Base-by-base conservation (phyloP, 2,113 vertebrate genomes). In the Lagopus leucura region DNA sequence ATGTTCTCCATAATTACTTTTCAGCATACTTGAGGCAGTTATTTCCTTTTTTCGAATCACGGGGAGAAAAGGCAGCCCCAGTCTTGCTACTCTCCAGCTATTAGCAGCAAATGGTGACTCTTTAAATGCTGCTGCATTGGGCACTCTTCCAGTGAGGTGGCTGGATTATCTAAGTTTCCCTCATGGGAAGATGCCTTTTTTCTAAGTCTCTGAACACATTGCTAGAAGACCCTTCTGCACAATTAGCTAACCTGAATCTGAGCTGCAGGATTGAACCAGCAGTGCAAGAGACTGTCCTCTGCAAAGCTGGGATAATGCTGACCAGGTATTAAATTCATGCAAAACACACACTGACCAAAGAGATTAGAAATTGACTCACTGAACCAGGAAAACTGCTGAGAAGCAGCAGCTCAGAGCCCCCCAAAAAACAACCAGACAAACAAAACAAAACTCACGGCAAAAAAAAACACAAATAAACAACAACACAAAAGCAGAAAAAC, bases 301-400 rank as follows among this genome's bases (percentile, higher is more conserved):
- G 34, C 5, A 4, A 78, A 45, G 40, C 30, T 4, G 8, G 64
- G 70, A 86, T 94, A 93, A 79, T 28, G 48, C 91, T 95, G 88
- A 89, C n/a, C 81, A 79, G 55, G 83, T 94, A 92, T 93, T 86
- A 75, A 89, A 96, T 84, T 88, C 70, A 87, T 85, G 82, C 86
- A 94, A 94, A 96, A 94, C 61, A 84, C 85, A 86, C 58, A 55
- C 47, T 0, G 1, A 73, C 73, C 79, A 80, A 47, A 66, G 61
- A 85, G 88, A 92, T 86, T 55, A 95, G 92, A 95, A 89, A 95
- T 40, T 50, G 92, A 96, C 65, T 66, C 78, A 77, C 50, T 92
- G 94, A 89, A 92, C 57, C 67, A 87, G 71, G 77, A 57, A 93
- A 92, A 94, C 36, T 72, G 83, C 88, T 95, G 94, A 96, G 71